A percentile compares a stretch with the other conserved stretches of the same genome.
Evolutionary conservation across 2,888 invertebrate genomes (phyloP).

Genomic region (Diadegma fenestrale): DNA sequence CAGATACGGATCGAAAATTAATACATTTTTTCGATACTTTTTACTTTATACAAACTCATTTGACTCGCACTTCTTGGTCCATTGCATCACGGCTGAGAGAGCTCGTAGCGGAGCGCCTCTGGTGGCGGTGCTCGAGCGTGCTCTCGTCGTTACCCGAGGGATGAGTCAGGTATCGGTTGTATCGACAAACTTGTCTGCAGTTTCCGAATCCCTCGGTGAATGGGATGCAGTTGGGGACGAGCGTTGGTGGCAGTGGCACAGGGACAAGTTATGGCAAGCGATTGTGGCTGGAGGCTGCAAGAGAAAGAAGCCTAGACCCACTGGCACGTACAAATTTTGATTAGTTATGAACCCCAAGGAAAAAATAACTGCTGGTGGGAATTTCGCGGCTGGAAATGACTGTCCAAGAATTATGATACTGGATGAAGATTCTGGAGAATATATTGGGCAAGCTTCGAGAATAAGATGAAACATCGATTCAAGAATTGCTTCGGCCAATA

Average conservation of each 20-base stretch:
- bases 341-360: background rate
- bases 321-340: background rate
- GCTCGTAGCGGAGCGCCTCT: background rate
- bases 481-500: conserved; percentile 15
- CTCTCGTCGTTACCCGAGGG: background rate
- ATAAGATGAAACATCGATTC: conserved; percentile 39
- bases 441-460: background rate
- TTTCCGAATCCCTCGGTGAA: background rate
- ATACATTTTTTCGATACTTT: too few relatives aligned
- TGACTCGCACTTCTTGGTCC: too few relatives aligned
- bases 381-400: background rate
- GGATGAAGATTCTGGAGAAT: background rate
- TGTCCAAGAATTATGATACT: background rate
- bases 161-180: background rate
- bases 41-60: too few relatives aligned
- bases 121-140: background rate
- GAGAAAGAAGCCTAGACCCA: background rate
- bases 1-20: too few relatives aligned
- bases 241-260: background rate
- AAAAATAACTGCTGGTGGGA: background rate
- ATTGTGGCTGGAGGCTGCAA: background rate
- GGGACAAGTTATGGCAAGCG: background rate
- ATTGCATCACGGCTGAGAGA: background rate
- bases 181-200: background rate
- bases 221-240: background rate